Conservation (phyloP, 2,797 vertebrate genomes). For the Cryptoprocta ferox region DNA sequence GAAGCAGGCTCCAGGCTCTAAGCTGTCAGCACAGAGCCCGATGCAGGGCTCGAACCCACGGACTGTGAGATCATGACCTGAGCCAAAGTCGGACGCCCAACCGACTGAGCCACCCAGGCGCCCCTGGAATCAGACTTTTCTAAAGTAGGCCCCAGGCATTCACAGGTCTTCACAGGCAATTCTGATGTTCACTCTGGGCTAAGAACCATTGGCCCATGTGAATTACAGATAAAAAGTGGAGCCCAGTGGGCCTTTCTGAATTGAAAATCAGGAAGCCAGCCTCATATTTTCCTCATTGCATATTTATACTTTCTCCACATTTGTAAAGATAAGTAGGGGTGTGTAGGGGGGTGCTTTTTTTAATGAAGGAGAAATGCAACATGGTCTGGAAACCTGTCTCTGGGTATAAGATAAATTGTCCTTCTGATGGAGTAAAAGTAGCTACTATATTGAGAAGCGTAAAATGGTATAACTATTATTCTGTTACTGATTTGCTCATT, state of each 20-base stretch:
- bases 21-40: no score
- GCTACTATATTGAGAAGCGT: not conserved
- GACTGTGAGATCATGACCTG: no score
- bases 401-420: not conserved
- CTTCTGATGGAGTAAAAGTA: conserved; percentile 6
- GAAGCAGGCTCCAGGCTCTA: no score
- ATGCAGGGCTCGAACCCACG: no score
- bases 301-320: not conserved
- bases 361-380: not conserved
- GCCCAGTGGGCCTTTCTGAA: not conserved
- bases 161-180: not conserved
- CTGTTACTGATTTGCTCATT: conserved; percentile 2
- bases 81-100: no score
- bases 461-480: not conserved
- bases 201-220: not conserved
- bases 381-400: not conserved
- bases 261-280: conserved; percentile 19
- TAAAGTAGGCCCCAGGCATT: not conserved
- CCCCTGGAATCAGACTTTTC: not conserved
- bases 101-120: no score
- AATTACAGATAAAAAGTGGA: not conserved
- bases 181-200: not conserved
- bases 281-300: not conserved
- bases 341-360: not conserved
- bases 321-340: not conserved